Base-by-base conservation (phyloP, 2,797 vertebrate genomes). In the Acrocephalus scirpaceus region DNA sequence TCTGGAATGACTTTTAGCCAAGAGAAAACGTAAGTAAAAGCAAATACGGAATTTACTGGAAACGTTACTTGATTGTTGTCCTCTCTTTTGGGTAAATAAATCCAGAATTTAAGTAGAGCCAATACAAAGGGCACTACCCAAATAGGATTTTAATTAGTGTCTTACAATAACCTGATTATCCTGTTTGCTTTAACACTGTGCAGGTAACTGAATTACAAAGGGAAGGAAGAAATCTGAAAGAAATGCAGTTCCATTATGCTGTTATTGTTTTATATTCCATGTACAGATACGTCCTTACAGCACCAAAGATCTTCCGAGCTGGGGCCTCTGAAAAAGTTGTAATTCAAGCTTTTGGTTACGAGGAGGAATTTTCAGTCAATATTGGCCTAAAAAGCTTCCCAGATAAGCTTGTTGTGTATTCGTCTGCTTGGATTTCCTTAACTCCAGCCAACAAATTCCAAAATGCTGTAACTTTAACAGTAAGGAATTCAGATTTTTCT, bases 211-310 rank as follows among this genome's bases (percentile, higher is more conserved):
- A 78, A 56, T 50, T 70, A 51, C 20, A 56, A 57, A 70, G 0
- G 0, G 18, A 50, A 56, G 18, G 45, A 19, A 54, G 45, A 64
- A 85, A 79, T 44, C 13, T 0, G 5, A 70, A 72, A 86, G 20
- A 72, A 73, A 72, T 54, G 16, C 1, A 16, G 5, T 65, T 89
- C 29, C 76, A 5, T 89, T 48, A 19, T 16, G 7, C 11, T 91
- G 10, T 29, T 57, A 4, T 62, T 76, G 27, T 67, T 91, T 86
- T 57, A 6, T 65, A 30, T 96, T 97, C 89, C 22, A 0, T 36
- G 57, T 80, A 29, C 97, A 99, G 99, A 13, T 99, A 98, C 19
- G 95, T 99, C 92, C 92, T 99, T 36, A 98, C 98, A 18, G 98
- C 98, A 40, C 99, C 99, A 19, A 98, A 98, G 94, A 50, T 97